These are phyloP conservation scores for Aphodius granarius DNA, from an alignment of 2,888 invertebrate species.

Conservation along the genomic window DNA sequence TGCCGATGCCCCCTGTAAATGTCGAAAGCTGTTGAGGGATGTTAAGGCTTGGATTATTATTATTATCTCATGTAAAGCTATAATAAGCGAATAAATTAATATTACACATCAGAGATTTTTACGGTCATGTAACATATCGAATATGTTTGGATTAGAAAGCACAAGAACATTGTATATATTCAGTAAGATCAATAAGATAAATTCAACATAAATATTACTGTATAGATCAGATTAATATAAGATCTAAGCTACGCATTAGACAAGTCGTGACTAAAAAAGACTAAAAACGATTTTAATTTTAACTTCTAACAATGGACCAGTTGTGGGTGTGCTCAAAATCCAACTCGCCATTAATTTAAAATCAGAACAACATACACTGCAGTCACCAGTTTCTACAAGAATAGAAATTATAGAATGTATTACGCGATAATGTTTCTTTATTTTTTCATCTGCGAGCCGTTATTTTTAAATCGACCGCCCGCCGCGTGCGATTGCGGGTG, in stretches of 20 bases:
- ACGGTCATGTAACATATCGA: too few species aligned
- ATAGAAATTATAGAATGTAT: background rate
- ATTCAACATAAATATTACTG: background rate
- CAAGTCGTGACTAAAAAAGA: slow-evolving; percentile 2
- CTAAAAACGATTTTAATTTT: background rate
- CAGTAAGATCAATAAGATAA: too few species aligned
- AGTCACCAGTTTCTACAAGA: background rate
- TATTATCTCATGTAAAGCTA: too few species aligned
- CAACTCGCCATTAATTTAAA: slow-evolving; percentile 10
- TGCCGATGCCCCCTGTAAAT: too few species aligned
- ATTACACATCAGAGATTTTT: too few species aligned
- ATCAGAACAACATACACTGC: background rate
- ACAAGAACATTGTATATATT: too few species aligned
- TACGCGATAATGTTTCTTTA: background rate
- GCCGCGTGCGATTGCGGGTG: slow-evolving; percentile 3
- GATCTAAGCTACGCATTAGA: slow-evolving; percentile 1
- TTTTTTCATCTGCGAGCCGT: background rate
- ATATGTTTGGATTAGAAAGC: too few species aligned
- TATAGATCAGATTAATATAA: background rate
- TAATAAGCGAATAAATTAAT: too few species aligned
- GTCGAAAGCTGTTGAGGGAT: too few species aligned
- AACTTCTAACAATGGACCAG: background rate
- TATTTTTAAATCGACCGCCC: background rate
- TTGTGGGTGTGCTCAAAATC: slow-evolving; percentile 6
- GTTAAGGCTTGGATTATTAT: too few species aligned